Evolutionary conservation across 2,113 vertebrate genomes (phyloP).

Genomic region (Pogona vitticeps): DNA sequence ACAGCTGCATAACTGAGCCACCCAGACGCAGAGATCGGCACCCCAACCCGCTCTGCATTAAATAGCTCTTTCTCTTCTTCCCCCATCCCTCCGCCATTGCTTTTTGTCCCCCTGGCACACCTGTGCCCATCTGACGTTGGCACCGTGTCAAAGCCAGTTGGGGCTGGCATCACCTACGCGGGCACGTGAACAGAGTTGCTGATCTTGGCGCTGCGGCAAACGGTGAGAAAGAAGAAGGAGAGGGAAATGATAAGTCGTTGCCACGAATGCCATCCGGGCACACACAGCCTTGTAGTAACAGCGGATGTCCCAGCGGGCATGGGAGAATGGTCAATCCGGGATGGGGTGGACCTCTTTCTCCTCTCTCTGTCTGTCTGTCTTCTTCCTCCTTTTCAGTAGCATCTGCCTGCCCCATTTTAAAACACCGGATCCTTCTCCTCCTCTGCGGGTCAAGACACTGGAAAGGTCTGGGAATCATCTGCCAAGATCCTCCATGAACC

Average conservation of each 20-base stretch:
- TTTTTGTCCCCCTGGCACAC: not conserved
- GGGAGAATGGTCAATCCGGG: not conserved
- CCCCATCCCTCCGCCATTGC: not conserved
- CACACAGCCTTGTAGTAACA: not conserved
- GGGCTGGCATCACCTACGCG: slow-evolving; percentile 16
- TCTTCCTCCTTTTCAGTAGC: not conserved
- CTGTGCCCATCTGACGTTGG: slow-evolving; percentile 23
- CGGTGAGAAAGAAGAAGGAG: not conserved
- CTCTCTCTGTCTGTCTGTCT: not conserved
- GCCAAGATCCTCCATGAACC: not conserved
- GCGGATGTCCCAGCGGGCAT: not conserved
- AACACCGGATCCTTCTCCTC: not conserved
- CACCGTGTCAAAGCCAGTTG: slow-evolving; percentile 19
- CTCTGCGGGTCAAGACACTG: not conserved
- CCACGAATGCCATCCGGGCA: not conserved
- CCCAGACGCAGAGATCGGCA: not conserved
- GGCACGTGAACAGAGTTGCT: slow-evolving; percentile 16
- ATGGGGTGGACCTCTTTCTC: not conserved
- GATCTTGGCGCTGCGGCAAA: slow-evolving; percentile 19
- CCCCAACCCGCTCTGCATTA: not conserved
- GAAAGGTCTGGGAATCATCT: not conserved
- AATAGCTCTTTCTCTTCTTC: not conserved
- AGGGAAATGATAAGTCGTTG: not conserved
- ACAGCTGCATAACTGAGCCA: not conserved
- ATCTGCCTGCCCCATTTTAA: not conserved